Conservation (phyloP, 2,888 invertebrate genomes). For the Dolichomitus sp. region DNA sequence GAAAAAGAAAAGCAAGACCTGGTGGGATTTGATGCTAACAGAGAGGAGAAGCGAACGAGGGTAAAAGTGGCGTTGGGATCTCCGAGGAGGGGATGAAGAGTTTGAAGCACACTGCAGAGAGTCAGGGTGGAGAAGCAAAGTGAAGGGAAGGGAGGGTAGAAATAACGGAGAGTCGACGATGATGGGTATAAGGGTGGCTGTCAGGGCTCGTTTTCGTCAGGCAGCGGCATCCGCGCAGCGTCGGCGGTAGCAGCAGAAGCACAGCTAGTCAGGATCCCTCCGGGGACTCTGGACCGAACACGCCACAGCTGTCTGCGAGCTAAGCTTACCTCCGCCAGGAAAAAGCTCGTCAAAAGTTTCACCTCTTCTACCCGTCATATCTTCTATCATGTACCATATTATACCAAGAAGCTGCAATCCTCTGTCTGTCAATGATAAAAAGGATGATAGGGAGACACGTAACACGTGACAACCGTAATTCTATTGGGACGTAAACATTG, state of each 20-base stretch:
- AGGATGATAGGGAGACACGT: slow-evolving; percentile 9
- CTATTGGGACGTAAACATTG: slow-evolving; percentile 16
- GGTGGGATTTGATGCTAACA: slow-evolving; percentile 1
- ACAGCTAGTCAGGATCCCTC: slow-evolving; percentile 73
- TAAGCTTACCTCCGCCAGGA: slow-evolving; percentile 57
- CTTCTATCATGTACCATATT: slow-evolving; percentile 14
- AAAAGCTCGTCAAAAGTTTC: slow-evolving; percentile 68
- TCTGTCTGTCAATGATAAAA: slow-evolving; percentile 18
- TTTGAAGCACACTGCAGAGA: slow-evolving; percentile 48
- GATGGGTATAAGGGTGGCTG: slow-evolving; percentile 85
- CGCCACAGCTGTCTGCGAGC: slow-evolving; percentile 65
- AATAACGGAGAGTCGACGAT: slow-evolving; percentile 78
- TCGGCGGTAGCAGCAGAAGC: slow-evolving; percentile 78
- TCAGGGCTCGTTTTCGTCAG: slow-evolving; percentile 83
- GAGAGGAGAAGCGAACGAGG: slow-evolving; percentile 1
- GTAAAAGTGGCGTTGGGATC: slow-evolving; percentile 8
- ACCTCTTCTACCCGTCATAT: not conserved
- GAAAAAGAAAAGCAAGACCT: not conserved
- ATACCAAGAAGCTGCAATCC: slow-evolving; percentile 8
- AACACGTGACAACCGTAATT: slow-evolving; percentile 16
- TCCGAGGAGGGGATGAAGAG: not conserved
- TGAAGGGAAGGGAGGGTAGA: slow-evolving; percentile 18
- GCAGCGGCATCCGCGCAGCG: slow-evolving; percentile 74
- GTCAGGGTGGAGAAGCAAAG: slow-evolving; percentile 6
- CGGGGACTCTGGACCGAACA: slow-evolving; percentile 58